phyloP scores from a whole-genome alignment of 2,113 vertebrate species.

The Mus pahari region DNA sequence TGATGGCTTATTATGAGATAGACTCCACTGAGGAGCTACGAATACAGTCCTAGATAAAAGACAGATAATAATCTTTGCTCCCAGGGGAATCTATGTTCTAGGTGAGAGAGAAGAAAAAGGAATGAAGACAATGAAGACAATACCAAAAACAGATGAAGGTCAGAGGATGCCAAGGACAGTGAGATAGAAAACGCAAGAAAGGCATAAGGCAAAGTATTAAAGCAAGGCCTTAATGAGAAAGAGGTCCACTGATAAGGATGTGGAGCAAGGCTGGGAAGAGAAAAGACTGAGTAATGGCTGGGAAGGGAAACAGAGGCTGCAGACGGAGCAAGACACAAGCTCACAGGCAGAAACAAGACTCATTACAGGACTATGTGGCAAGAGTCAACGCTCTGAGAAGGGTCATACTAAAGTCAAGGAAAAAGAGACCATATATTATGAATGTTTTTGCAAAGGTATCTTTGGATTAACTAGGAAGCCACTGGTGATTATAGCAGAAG shows the following conservation, averaged over 20 bases:
- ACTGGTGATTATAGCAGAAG: not conserved
- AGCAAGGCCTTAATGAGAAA: not conserved
- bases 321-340: fast-evolving
- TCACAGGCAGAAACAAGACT: not conserved
- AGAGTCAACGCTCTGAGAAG: not conserved
- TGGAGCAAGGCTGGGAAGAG: too few relatives aligned
- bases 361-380: too few relatives aligned
- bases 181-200: not conserved
- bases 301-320: not conserved
- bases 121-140: slow-evolving; percentile 37
- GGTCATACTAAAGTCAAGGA: not conserved
- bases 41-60: slow-evolving; percentile 21
- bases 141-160: not conserved
- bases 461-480: not conserved
- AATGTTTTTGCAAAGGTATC: not conserved
- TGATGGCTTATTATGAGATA: slow-evolving; percentile 23
- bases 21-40: not conserved
- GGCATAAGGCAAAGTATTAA: not conserved
- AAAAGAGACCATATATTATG: not conserved
- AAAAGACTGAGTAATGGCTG: fast-evolving
- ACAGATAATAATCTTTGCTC: slow-evolving; percentile 9
- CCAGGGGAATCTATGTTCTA: not conserved
- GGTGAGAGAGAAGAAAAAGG: not conserved
- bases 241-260: not conserved
- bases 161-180: not conserved